Evolutionary conservation across 2,113 vertebrate species (phyloP).

Genomic region (Bos indicus): DNA sequence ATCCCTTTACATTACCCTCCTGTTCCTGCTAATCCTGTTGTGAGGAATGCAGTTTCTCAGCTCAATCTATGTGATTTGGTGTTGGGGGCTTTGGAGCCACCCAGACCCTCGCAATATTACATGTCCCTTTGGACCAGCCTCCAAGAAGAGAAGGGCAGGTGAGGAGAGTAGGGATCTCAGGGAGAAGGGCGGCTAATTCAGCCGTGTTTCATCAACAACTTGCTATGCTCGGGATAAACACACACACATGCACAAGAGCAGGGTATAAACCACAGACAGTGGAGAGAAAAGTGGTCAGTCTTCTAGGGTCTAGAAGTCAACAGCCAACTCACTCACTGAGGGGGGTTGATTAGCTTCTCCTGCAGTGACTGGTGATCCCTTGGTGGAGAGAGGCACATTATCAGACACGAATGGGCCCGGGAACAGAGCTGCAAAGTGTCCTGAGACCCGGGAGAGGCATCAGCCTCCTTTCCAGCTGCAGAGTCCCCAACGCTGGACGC

Average conservation of each 20-base stretch:
- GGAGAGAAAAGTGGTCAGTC: conserved; percentile 11
- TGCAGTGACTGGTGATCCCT: conserved; percentile 44
- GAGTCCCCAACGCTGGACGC: conserved; percentile 49
- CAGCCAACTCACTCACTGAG: conserved; percentile 1
- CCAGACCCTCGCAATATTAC: conserved; percentile 76
- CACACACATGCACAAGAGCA: conserved; percentile 55
- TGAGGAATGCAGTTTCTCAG: conserved; percentile 84
- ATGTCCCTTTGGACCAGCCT: conserved; percentile 70
- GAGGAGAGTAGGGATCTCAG: conserved; percentile 27
- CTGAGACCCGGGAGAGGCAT: conserved; percentile 6
- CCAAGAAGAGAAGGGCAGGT: conserved; percentile 57
- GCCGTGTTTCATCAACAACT: conserved; percentile 57
- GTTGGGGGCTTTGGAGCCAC: conserved; percentile 76
- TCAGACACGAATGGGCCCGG: conserved; percentile 45
- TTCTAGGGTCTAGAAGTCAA: conserved; percentile 18
- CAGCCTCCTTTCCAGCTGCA: conserved; percentile 28
- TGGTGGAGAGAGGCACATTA: neutral
- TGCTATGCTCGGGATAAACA: conserved; percentile 62
- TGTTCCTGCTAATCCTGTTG: conserved; percentile 77
- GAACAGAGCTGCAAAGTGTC: conserved; percentile 25
- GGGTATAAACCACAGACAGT: neutral
- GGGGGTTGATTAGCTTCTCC: conserved; percentile 14
- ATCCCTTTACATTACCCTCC: conserved; percentile 55
- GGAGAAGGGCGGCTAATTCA: conserved; percentile 59
- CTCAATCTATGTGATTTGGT: conserved; percentile 81